These are phyloP conservation scores for Chloropsis cyanopogon DNA, from an alignment of 2,113 vertebrate genomes.

Conservation along the genomic window DNA sequence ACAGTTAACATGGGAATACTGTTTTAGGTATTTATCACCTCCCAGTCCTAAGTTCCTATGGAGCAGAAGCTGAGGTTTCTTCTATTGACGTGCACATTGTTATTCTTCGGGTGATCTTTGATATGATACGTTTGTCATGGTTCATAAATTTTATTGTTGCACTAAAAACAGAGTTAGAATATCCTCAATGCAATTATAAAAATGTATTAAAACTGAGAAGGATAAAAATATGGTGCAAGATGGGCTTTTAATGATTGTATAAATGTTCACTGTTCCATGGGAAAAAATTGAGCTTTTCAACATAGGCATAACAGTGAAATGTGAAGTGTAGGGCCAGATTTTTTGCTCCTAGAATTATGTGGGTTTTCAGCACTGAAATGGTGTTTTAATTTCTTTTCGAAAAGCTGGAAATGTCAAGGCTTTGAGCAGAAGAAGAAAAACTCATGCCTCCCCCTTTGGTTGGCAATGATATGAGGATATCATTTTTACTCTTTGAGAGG, in stretches of 20 bases:
- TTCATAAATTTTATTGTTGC: constrained; percentile 82
- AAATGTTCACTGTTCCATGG: constrained; percentile 76
- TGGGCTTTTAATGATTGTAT: constrained; percentile 80
- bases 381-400: background rate
- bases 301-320: background rate
- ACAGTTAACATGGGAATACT: background rate
- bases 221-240: constrained; percentile 75
- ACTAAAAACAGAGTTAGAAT: constrained; percentile 82
- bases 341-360: background rate
- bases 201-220: constrained; percentile 80
- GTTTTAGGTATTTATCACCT: background rate
- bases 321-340: background rate
- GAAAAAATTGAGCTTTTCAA: constrained; percentile 35
- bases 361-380: background rate
- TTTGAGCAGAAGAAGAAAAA: background rate
- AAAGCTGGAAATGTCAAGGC: background rate
- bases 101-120: constrained; percentile 75
- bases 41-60: background rate
- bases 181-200: constrained; percentile 81
- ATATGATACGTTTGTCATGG: constrained; percentile 74
- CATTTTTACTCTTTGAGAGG: background rate
- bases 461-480: background rate
- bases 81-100: constrained; percentile 52
- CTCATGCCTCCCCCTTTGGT: background rate
- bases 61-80: constrained; percentile 7